A percentile compares a stretch with the other conserved stretches of the same genome.
Evolutionary conservation across 1,140 invertebrate species (phyloP).

Genomic region (Trinorchestia longiramus): DNA sequence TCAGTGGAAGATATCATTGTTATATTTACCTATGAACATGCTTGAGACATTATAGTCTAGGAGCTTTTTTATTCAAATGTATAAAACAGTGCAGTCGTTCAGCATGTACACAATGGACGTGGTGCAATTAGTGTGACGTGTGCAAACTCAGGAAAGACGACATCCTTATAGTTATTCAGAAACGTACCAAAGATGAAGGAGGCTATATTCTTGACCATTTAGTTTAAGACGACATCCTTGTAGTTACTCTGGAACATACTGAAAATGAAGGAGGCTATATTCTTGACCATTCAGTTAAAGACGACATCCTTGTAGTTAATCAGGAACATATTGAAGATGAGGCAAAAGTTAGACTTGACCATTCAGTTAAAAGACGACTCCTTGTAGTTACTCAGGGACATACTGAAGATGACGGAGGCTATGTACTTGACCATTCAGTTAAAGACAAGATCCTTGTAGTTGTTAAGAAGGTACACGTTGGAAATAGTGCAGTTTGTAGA

Average conservation of each 20-base stretch:
- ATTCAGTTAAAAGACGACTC: constrained; percentile 91
- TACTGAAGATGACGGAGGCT: neutral
- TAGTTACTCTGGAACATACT: constrained; percentile 78
- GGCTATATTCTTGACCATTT: constrained; percentile 60
- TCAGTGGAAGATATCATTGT: neutral
- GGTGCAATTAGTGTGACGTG: neutral
- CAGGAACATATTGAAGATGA: neutral
- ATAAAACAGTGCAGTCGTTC: neutral
- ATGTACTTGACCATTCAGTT: constrained; percentile 74
- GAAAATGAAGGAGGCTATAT: neutral
- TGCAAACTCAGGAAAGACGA: neutral
- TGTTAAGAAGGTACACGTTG: constrained; percentile 89
- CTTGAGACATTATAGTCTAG: neutral
- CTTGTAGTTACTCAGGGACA: constrained; percentile 82
- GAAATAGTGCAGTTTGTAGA: constrained; percentile 92
- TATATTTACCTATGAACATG: neutral
- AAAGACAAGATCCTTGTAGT: constrained; percentile 95
- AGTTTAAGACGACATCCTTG: constrained; percentile 93
- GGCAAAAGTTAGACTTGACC: neutral
- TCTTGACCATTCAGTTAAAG: constrained; percentile 77
- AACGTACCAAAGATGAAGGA: neutral
- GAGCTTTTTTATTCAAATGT: neutral
- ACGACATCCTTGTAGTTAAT: neutral
- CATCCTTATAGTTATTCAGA: neutral
- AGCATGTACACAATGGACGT: neutral